Base-by-base conservation (phyloP, 2,797 vertebrate species). In the Pipistrellus pygmaeus region DNA sequence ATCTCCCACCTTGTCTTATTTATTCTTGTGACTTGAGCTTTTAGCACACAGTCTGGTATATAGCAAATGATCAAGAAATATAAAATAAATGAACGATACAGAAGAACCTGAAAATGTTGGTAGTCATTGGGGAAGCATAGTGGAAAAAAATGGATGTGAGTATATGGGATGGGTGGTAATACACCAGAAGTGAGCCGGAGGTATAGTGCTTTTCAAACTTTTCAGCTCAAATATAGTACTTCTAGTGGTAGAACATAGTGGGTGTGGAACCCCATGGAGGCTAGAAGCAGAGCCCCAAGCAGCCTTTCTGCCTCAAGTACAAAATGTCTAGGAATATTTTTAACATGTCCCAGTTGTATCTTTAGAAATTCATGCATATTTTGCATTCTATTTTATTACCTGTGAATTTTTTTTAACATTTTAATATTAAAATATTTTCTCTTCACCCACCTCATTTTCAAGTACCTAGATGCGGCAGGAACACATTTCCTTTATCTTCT, bases 281-380 rank as follows among this genome's bases (percentile, higher is more conserved):
- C 84, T 76, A 15, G n/a, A 21, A 72, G 13, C 41, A 30, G 83
- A 82, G 68, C 23, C 8, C 57, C 32, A 62, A 60, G 53, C 64
- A 66, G 3, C 23, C 53, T 76, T 94, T 76, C 38, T 80, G 48
- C n/a, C 10, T 92, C 32, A 62, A 51, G 30, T 85, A 73, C 23
- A 83, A 88, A 88, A 66, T 95, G 38, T 41, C 32, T 69, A 0
- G 55, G 23, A 81, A 13, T 88, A 48, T 81, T 88, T 92, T 89
- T 25, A 86, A 88, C 25, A 48, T 84, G 44, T 5, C 9, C 78
- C 9, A 88, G n/a, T 73, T 96, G 94, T 87, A 83, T 53, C 64
- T 93, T 88, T 73, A 89, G 92, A 95, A 87, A 95, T 53, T 51
- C 21, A n/a, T 87, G 68, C 68, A 78, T 76, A 55, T 80, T 44